These are phyloP conservation scores for Eretmochelys imbricata DNA, from an alignment of 2,113 vertebrate genomes.

Conservation along the genomic window DNA sequence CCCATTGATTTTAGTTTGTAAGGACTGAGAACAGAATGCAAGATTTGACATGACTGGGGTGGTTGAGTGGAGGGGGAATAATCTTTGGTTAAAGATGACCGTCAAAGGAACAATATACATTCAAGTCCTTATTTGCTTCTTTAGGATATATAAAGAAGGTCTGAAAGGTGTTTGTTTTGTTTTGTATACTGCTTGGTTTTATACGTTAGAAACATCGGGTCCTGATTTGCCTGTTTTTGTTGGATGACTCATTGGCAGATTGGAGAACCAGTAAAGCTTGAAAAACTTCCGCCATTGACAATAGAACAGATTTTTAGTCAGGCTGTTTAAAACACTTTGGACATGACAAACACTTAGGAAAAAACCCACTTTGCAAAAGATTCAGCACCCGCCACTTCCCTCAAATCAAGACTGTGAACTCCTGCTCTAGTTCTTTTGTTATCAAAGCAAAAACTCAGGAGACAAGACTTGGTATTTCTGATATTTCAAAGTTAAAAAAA, in stretches of 20 bases:
- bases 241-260: not conserved
- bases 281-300: rapidly evolving
- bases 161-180: no score
- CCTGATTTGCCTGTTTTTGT: not conserved
- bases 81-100: not conserved
- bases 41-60: not conserved
- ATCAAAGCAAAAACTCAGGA: not conserved
- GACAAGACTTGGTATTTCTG: not conserved
- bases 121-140: not conserved
- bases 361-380: not conserved
- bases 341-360: not conserved
- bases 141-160: not conserved
- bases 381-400: not conserved
- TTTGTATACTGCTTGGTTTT: no score
- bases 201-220: not conserved
- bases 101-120: not conserved
- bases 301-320: not conserved
- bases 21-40: not conserved
- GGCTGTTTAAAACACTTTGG: not conserved
- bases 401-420: not conserved
- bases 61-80: not conserved
- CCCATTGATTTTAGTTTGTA: not conserved
- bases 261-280: not conserved
- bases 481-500: not conserved
- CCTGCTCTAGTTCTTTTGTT: not conserved